phyloP scores from a whole-genome alignment of 2,113 vertebrate species.

The Onychostruthus taczanowskii region DNA sequence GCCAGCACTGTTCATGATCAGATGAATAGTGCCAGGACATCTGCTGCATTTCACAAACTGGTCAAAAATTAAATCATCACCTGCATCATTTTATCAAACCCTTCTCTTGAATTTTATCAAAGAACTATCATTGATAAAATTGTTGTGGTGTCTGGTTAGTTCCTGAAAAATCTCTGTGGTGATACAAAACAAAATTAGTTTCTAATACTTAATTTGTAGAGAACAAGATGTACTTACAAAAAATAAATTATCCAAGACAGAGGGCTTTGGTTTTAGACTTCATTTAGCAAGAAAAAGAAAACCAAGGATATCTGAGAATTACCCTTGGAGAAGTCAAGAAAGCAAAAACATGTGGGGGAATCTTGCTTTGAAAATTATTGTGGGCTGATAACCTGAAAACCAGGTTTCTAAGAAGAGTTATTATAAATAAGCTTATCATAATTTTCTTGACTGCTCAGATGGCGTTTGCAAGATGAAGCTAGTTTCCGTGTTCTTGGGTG shows the following conservation, averaged over 20 bases:
- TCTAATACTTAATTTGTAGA: background rate
- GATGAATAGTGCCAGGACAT: accelerated
- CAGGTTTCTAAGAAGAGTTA: background rate
- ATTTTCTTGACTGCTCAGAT: background rate
- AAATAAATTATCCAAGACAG: background rate
- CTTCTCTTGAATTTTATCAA: background rate
- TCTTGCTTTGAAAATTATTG: background rate
- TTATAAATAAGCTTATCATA: background rate
- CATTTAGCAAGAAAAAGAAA: background rate
- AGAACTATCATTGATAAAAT: background rate
- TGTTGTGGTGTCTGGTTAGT: background rate
- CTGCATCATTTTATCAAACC: background rate
- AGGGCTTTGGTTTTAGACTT: background rate
- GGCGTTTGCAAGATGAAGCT: background rate
- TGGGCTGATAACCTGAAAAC: background rate
- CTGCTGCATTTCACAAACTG: background rate
- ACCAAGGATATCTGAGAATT: background rate
- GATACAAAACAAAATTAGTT: background rate
- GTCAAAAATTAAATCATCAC: background rate
- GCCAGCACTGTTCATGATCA: background rate
- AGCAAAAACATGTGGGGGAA: background rate
- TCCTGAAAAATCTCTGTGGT: background rate
- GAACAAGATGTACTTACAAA: background rate
- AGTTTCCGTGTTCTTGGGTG: accelerated
- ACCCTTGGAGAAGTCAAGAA: background rate